Evolutionary conservation across 2,888 invertebrate genomes (phyloP).

Genomic region (Halocaridina rubra): DNA sequence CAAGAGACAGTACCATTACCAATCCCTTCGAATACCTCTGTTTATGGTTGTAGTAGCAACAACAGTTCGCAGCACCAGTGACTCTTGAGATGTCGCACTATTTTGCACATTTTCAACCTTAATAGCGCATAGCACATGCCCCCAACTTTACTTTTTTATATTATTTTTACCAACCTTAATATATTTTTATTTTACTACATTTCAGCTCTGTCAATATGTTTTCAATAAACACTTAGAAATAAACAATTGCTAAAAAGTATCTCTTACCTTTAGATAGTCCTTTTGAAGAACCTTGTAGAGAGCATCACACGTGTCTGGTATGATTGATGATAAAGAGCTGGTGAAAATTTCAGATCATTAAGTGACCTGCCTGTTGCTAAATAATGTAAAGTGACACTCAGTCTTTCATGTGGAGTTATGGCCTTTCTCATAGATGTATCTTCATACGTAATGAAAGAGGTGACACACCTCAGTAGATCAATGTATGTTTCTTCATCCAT

Average conservation of each 20-base stretch:
- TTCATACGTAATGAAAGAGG: neutral
- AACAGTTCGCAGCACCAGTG: no score
- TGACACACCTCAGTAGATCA: neutral
- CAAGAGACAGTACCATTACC: neutral
- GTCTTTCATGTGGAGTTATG: slow-evolving; percentile 24
- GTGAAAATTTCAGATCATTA: neutral
- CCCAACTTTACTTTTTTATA: neutral
- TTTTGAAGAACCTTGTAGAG: neutral
- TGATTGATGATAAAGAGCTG: slow-evolving; percentile 1
- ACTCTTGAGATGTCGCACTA: neutral
- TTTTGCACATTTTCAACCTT: neutral
- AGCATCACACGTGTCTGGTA: slow-evolving; percentile 7
- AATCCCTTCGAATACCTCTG: neutral
- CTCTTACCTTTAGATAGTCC: no score
- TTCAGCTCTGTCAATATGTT: neutral
- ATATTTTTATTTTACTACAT: neutral
- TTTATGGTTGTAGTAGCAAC: neutral
- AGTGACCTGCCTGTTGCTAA: slow-evolving; percentile 12
- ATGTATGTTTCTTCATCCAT: slow-evolving; percentile 1
- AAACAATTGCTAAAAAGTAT: no score
- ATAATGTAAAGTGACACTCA: slow-evolving; percentile 10
- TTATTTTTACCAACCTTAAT: neutral
- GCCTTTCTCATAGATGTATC: slow-evolving; percentile 7
- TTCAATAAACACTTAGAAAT: neutral
- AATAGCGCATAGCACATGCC: neutral